Conservation (phyloP, 2,113 vertebrate genomes). For the Columbina picui region DNA sequence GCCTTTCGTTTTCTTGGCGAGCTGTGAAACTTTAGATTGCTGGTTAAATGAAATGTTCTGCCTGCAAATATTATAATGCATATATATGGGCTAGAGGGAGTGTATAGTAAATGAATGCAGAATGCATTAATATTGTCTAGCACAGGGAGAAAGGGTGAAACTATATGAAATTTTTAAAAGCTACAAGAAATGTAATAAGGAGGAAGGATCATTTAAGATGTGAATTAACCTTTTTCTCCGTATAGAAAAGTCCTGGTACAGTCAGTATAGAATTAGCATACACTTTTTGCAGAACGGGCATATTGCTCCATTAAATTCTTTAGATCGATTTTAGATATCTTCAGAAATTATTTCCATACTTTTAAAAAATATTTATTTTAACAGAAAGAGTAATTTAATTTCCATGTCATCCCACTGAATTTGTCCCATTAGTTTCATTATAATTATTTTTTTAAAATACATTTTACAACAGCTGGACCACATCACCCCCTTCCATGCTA, state of each 20-base stretch:
- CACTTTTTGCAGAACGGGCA: background rate
- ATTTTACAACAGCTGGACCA: background rate
- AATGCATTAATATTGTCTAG: background rate
- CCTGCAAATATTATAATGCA: background rate
- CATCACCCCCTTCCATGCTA: background rate
- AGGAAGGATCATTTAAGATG: background rate
- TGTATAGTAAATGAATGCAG: background rate
- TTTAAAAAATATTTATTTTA: background rate
- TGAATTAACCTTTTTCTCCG: background rate
- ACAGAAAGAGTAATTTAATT: background rate
- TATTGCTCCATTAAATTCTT: background rate
- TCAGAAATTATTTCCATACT: background rate
- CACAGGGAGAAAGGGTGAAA: background rate
- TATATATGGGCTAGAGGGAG: background rate
- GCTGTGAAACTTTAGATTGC: slow-evolving; percentile 18
- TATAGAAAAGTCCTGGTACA: background rate
- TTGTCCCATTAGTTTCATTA: background rate
- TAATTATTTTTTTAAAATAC: background rate
- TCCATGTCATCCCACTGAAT: background rate
- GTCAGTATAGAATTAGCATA: background rate
- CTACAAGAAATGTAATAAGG: background rate
- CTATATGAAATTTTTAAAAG: background rate
- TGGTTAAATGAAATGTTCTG: slow-evolving; percentile 20
- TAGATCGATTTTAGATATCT: background rate
- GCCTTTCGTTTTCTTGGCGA: slow-evolving; percentile 8